Evolutionary conservation across 2,797 vertebrate genomes (phyloP).

Genomic region (Peromyscus aztecus): DNA sequence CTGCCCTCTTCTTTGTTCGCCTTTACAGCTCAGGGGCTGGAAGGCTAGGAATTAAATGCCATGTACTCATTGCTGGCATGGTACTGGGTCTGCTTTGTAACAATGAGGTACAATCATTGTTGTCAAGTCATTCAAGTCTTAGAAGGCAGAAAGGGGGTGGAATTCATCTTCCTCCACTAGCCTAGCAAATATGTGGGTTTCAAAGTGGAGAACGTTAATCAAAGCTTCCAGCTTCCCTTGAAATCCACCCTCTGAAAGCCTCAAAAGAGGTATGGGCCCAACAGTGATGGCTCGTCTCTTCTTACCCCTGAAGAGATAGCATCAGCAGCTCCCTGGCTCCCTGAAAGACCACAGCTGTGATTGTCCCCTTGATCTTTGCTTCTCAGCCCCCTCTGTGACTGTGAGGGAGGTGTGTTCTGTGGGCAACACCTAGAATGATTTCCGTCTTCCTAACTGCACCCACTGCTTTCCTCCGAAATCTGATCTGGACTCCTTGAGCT

Average conservation of each 20-base stretch:
- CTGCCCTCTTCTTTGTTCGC: not conserved
- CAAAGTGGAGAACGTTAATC: not conserved
- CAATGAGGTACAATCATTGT: not conserved
- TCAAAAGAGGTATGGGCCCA: not conserved
- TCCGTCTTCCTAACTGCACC: constrained; percentile 12
- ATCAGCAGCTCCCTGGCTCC: not conserved
- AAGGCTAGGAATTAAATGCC: constrained; percentile 31
- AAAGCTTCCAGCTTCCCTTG: not conserved
- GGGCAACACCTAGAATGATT: constrained; percentile 23
- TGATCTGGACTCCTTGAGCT: constrained; percentile 10
- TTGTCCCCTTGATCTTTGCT: not conserved
- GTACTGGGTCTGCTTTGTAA: not conserved
- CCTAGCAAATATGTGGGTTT: not conserved
- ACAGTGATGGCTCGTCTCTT: not conserved
- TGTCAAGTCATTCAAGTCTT: not conserved
- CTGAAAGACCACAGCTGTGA: not conserved
- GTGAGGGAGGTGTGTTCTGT: not conserved
- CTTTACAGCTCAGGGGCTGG: not conserved
- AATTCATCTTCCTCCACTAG: not conserved
- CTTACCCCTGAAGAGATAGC: not conserved
- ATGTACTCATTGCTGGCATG: not conserved
- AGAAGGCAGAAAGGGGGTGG: not conserved
- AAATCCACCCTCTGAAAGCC: not conserved
- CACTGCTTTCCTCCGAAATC: constrained; percentile 40
- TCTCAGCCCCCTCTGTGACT: not conserved